Evolutionary conservation across 2,888 invertebrate species (phyloP), one percentile per base, ranked within the genome.

Genomic region (Ctenicera cuprea): DNA sequence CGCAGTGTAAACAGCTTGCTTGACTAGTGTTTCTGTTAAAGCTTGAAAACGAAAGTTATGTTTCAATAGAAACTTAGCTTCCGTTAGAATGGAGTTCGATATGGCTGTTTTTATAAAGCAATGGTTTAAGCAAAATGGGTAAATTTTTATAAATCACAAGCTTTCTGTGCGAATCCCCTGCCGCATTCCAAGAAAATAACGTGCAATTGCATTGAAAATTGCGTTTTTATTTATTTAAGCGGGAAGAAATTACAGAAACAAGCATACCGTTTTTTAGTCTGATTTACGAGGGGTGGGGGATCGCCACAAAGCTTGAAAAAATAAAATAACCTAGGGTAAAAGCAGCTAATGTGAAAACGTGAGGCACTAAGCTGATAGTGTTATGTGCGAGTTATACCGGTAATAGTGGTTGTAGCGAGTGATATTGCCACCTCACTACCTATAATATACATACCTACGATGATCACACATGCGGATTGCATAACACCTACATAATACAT

Each of bases 301-400:
- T 48, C 48, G 48, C 18, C 18, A 18, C 18, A 37, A 57, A 38
- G 37, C 57, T 57, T n/a, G 57, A n/a, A 16, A n/a, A 33, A 57
- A 12, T 20, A 52, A 57, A 37, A 37, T 33, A 16, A 11, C 20
- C 54, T 16, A 37, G 9, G 41, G 37, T 18, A 57, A 48, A 68
- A 68, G 68, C 68, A 59, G 37, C 68, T 68, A 68, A 68, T 79
- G 79, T 80, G 81, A 74, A 79, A 79, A 80, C 76, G 79, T 82
- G 80, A 79, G 75, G 75, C 75, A 75, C 77, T 78, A 80, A 74
- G 74, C 79, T 80, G 78, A 76, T 71, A 54, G 75, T 78, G 74
- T 74, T 66, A 71, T 79, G 77, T 57, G 57, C 57, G 57, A 9
- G 12, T 57, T 57, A 37, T 14, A 33, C 57, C 57, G 26, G 38